Conservation (phyloP, 2,797 vertebrate species). For the Morelia viridis region DNA sequence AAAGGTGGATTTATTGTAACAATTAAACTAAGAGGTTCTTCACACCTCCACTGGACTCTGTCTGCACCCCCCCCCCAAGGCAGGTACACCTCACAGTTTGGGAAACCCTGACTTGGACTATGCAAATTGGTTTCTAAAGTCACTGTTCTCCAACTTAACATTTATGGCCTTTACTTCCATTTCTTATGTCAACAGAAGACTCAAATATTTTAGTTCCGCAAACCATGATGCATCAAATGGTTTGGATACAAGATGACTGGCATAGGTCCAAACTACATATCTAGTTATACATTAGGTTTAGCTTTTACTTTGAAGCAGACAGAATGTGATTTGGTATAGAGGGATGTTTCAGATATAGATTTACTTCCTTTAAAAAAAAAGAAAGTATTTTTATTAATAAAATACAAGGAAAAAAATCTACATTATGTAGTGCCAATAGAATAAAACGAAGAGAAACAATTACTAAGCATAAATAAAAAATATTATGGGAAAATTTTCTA, state of each 20-base stretch:
- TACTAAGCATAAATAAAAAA: no score
- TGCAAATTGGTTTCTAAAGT: neutral
- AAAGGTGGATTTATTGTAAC: neutral
- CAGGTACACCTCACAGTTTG: neutral
- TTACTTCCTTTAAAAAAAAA: no score
- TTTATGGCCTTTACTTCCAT: neutral
- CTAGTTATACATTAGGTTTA: no score
- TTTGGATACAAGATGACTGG: neutral
- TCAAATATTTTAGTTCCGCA: neutral
- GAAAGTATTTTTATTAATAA: no score
- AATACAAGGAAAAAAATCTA: no score
- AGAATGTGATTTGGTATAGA: no score
- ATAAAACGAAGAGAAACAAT: no score
- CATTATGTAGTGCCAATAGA: no score
- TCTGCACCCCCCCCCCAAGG: neutral
- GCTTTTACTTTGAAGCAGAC: no score
- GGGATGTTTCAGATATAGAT: no score
- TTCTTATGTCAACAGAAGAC: neutral
- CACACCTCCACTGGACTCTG: neutral
- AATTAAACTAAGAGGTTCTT: neutral
- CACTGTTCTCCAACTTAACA: neutral
- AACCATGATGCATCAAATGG: neutral
- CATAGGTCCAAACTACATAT: neutral
- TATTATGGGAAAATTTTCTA: no score
- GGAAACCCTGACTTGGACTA: neutral